phyloP scores from a whole-genome alignment of 2,888 invertebrate genomes.

The Lysandra bellargus region DNA sequence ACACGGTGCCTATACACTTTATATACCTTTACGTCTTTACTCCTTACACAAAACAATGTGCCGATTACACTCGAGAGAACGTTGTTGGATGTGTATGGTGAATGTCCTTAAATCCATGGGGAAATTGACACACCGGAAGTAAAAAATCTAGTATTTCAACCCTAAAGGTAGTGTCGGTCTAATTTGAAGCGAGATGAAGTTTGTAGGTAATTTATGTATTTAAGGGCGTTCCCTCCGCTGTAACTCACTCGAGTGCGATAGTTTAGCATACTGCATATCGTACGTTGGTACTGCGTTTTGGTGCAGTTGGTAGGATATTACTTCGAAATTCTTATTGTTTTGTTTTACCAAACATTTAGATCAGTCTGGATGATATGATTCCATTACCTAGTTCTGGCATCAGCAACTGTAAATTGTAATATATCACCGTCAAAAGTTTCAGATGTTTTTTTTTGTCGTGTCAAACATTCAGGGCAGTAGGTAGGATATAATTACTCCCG shows the following conservation, averaged over 20 bases:
- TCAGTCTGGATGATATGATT: no score
- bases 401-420: no score
- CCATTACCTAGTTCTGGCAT: no score
- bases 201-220: background rate
- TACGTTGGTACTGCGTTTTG: background rate
- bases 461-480: no score
- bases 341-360: no score
- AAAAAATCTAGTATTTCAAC: background rate
- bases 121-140: background rate
- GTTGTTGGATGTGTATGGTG: background rate
- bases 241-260: background rate
- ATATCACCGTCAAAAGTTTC: no score
- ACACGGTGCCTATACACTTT: slow-evolving; percentile 35
- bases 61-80: background rate
- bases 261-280: background rate
- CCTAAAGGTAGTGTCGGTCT: background rate
- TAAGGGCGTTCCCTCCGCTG: background rate
- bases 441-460: no score
- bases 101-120: background rate
- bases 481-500: no score
- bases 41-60: background rate
- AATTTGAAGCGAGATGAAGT: background rate
- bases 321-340: background rate
- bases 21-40: slow-evolving; percentile 32
- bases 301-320: background rate